phyloP scores from a whole-genome alignment of 92 coral and sea anemone genomes.

The Porites rus region DNA sequence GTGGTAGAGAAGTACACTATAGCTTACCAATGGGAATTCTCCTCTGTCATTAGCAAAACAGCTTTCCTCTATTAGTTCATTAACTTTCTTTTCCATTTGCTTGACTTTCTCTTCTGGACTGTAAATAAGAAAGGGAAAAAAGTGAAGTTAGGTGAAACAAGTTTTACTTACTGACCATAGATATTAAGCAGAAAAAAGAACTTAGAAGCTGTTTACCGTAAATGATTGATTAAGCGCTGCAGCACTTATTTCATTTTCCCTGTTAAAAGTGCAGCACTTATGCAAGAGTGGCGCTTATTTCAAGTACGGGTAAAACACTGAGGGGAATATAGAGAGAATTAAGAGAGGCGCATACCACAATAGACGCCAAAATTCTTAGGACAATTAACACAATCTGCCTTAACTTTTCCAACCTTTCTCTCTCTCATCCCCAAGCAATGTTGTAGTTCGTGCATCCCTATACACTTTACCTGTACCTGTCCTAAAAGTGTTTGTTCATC shows the following conservation, averaged over 20 bases:
- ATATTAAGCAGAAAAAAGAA: too few species aligned
- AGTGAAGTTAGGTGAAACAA: not conserved
- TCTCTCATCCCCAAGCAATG: conserved; percentile 5
- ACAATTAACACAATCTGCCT: conserved; percentile 4
- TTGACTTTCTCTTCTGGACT: conserved; percentile 97
- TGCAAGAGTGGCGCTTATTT: too few species aligned
- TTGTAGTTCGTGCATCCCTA: not conserved
- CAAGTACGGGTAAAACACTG: too few species aligned
- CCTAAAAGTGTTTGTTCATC: too few species aligned
- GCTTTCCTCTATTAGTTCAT: conserved; percentile 97
- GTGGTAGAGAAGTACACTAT: too few species aligned
- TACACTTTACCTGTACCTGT: too few species aligned
- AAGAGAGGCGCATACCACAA: not conserved
- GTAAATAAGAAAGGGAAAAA: not conserved
- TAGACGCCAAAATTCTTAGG: conserved; percentile 14
- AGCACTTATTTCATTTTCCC: not conserved
- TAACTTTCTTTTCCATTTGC: conserved; percentile 97
- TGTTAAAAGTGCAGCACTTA: not conserved
- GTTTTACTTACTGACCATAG: too few species aligned
- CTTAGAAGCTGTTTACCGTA: too few species aligned
- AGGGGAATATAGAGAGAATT: too few species aligned
- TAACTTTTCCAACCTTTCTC: not conserved
- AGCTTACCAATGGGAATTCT: conserved; percentile 83
- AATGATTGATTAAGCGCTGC: not conserved
- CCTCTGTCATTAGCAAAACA: conserved; percentile 94